phyloP scores from a whole-genome alignment of 2,888 invertebrate species.

The Temnothorax ravouxi region DNA sequence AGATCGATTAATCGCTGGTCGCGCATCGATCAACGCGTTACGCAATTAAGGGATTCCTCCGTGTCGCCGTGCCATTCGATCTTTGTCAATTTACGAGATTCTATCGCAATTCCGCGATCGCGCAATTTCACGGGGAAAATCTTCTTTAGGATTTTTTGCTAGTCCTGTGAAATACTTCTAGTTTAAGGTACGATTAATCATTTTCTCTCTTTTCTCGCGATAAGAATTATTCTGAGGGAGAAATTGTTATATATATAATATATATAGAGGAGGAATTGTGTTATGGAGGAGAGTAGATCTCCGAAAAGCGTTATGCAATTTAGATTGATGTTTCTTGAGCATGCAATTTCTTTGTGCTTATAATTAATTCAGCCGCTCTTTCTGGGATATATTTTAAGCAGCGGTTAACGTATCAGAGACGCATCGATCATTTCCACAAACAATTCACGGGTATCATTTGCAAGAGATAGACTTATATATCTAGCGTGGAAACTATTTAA shows the following conservation, averaged over 20 bases:
- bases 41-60: slow-evolving; percentile 40
- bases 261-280: not conserved
- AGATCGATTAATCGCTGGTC: slow-evolving; percentile 26
- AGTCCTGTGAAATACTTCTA: not conserved
- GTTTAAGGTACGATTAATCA: not conserved
- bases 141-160: not conserved
- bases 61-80: slow-evolving; percentile 7
- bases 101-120: not conserved
- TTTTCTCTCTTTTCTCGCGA: not conserved
- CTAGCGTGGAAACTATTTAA: slow-evolving; percentile 59
- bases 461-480: slow-evolving; percentile 43
- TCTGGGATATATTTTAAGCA: slow-evolving; percentile 18
- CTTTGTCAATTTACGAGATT: slow-evolving; percentile 31
- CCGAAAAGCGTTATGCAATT: slow-evolving; percentile 15
- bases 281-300: slow-evolving; percentile 4
- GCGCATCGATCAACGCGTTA: slow-evolving; percentile 36
- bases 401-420: slow-evolving; percentile 17
- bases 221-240: not conserved
- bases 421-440: slow-evolving; percentile 51
- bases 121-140: slow-evolving; percentile 13
- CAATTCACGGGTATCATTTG: slow-evolving; percentile 39
- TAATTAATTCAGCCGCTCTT: slow-evolving; percentile 15
- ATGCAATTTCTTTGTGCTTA: slow-evolving; percentile 23
- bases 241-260: not conserved
- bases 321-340: slow-evolving; percentile 11